Percentiles rank a stretch among this genome's conserved stretches.
Evolutionary conservation across 2,888 invertebrate genomes (phyloP).

Genomic region (Candidula unifasciata): DNA sequence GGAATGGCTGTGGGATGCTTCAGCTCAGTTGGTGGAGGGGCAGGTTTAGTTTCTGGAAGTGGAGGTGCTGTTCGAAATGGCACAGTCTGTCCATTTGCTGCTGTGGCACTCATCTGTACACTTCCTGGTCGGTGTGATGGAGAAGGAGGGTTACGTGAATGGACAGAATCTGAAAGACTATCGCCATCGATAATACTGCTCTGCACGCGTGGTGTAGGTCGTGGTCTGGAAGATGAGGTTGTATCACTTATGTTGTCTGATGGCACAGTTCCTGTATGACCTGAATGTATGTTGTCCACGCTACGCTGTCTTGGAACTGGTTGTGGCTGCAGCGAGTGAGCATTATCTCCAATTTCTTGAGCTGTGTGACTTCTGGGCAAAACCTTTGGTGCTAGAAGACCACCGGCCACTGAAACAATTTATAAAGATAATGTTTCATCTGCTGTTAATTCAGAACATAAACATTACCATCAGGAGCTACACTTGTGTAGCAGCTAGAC

Average conservation of each 20-base stretch:
- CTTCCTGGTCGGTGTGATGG: conserved; percentile 42
- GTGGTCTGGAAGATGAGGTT: conserved; percentile 52
- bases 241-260: conserved; percentile 44
- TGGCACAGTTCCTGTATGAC: conserved; percentile 35
- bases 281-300: conserved; percentile 5
- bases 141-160: background rate
- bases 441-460: too few relatives aligned
- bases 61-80: conserved; percentile 31
- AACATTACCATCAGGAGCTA: too few relatives aligned
- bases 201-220: conserved; percentile 63
- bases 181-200: conserved; percentile 55
- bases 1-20: background rate
- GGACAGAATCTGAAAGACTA: background rate
- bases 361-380: conserved; percentile 66
- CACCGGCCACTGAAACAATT: conserved; percentile 8
- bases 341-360: conserved; percentile 56
- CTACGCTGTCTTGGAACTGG: conserved; percentile 26
- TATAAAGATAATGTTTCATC: too few relatives aligned
- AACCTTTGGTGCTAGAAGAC: conserved; percentile 55
- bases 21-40: conserved; percentile 45
- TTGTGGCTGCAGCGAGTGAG: conserved; percentile 10
- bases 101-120: conserved; percentile 21
- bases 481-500: too few relatives aligned
- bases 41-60: conserved; percentile 36
- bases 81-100: conserved; percentile 31